A percentile compares a stretch with the other conserved stretches of the same genome.
Conservation (phyloP, 2,888 invertebrate genomes). For the Salpingus planirostris region DNA sequence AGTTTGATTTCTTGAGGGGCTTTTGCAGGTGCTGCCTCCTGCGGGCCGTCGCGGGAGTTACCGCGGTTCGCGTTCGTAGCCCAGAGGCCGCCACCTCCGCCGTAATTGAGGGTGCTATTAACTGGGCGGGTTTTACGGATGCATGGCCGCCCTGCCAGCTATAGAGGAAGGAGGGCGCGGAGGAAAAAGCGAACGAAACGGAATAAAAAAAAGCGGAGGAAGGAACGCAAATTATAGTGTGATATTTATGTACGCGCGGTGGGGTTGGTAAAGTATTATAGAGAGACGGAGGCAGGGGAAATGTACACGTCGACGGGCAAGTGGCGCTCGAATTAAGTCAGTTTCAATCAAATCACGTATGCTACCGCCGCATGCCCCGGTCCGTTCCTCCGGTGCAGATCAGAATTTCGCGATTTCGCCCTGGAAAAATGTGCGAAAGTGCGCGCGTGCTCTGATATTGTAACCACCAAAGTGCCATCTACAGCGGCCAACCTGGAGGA, state of each 20-base stretch:
- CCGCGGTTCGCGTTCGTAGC: background rate
- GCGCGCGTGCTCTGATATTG: slow-evolving; percentile 9
- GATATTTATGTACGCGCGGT: slow-evolving; percentile 40
- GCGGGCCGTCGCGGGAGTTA: background rate
- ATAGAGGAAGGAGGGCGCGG: too few species aligned
- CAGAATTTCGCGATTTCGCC: too few species aligned
- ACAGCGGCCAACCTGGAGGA: slow-evolving; percentile 40
- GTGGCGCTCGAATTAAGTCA: slow-evolving; percentile 43
- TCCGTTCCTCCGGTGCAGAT: too few species aligned
- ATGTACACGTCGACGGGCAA: slow-evolving; percentile 33
- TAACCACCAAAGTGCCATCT: slow-evolving; percentile 13
- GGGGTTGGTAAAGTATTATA: too few species aligned
- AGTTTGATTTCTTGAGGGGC: too few species aligned
- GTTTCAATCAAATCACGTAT: slow-evolving; percentile 44
- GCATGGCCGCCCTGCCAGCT: slow-evolving; percentile 45
- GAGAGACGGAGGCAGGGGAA: slow-evolving; percentile 32
- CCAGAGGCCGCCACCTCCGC: slow-evolving; percentile 27
- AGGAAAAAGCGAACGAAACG: too few species aligned
- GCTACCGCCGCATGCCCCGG: too few species aligned
- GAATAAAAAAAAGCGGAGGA: slow-evolving; percentile 39
- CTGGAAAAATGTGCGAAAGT: too few species aligned
- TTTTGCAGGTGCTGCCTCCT: slow-evolving; percentile 12
- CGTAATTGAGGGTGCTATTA: slow-evolving; percentile 43
- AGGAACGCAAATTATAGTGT: slow-evolving; percentile 43
- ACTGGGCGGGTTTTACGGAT: slow-evolving; percentile 45